Evolutionary conservation across 1,140 invertebrate species (phyloP).

Genomic region (Teleopsis dalmanni): DNA sequence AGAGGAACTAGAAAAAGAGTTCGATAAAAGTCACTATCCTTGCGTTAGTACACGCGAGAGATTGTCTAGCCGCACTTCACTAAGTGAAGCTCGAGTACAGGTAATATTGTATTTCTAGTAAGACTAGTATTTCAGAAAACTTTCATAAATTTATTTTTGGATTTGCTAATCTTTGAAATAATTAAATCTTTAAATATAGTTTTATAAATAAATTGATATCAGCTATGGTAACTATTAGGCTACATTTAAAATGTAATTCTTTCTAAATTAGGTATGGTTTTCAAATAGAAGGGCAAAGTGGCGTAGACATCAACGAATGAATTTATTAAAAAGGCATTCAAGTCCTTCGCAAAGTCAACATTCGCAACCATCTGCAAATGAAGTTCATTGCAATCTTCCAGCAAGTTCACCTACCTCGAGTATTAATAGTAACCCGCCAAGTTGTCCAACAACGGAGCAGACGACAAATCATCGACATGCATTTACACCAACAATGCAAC

Average conservation of each 20-base stretch:
- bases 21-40: slow-evolving; percentile 92
- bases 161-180: too few species aligned
- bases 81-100: slow-evolving; percentile 95
- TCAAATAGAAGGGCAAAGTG: slow-evolving; percentile 95
- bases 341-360: slow-evolving; percentile 36
- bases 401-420: slow-evolving; percentile 16
- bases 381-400: too few species aligned
- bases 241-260: too few species aligned
- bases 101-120: too few species aligned
- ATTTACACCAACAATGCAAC: neutral
- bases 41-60: slow-evolving; percentile 88
- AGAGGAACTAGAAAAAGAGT: slow-evolving; percentile 90
- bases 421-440: slow-evolving; percentile 6
- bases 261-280: slow-evolving; percentile 88
- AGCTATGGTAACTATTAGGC: too few species aligned
- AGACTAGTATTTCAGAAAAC: too few species aligned
- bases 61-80: slow-evolving; percentile 81
- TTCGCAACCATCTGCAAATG: slow-evolving; percentile 19
- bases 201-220: too few species aligned
- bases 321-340: slow-evolving; percentile 71
- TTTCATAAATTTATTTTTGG: slow-evolving; percentile 19
- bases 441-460: neutral
- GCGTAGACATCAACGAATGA: slow-evolving; percentile 91
- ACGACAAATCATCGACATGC: neutral
- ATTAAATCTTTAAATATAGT: too few species aligned